A percentile compares a stretch with the other conserved stretches of the same genome.
Evolutionary conservation across 2,797 vertebrate species (phyloP).

Genomic region (Oryzias dopingdopingensis): DNA sequence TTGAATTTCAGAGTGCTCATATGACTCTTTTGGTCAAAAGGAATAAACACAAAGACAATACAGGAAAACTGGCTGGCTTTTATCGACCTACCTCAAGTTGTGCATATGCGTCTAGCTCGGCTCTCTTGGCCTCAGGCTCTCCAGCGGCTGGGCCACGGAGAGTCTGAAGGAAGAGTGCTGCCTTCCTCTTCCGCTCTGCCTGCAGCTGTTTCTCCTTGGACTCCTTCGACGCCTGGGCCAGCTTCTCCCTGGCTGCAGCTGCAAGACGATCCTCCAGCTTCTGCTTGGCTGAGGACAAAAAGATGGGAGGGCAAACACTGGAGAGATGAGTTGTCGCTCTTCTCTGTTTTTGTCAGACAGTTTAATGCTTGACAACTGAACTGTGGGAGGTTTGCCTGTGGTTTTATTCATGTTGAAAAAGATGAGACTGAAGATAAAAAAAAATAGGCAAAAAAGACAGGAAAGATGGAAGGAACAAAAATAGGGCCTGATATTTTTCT

Average conservation of each 20-base stretch:
- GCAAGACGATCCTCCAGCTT: conserved; percentile 95
- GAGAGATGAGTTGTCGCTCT: conserved; percentile 7
- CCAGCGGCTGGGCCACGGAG: conserved; percentile 80
- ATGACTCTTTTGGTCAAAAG: not conserved
- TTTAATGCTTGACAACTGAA: not conserved
- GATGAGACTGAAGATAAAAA: not conserved
- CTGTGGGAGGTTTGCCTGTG: not conserved
- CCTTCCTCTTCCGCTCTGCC: conserved; percentile 95
- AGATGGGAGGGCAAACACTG: conserved; percentile 28
- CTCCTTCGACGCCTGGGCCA: conserved; percentile 97
- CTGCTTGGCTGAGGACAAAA: conserved; percentile 85
- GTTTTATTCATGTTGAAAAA: conserved; percentile 1
- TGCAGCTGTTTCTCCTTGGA: conserved; percentile 98
- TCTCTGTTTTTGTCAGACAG: conserved; percentile 1
- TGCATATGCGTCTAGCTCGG: conserved; percentile 75
- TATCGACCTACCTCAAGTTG: conserved; percentile 76
- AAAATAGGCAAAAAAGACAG: not conserved
- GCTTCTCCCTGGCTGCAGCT: conserved; percentile 94
- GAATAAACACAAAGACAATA: not conserved
- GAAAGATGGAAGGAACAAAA: not conserved
- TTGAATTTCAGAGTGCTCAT: not conserved
- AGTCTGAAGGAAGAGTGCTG: conserved; percentile 92
- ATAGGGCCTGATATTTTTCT: not conserved
- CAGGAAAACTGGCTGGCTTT: conserved; percentile 1
- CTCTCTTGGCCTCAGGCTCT: conserved; percentile 83